phyloP scores from a whole-genome alignment of 1,140 invertebrate genomes.

The Sminthurides bifidus region DNA sequence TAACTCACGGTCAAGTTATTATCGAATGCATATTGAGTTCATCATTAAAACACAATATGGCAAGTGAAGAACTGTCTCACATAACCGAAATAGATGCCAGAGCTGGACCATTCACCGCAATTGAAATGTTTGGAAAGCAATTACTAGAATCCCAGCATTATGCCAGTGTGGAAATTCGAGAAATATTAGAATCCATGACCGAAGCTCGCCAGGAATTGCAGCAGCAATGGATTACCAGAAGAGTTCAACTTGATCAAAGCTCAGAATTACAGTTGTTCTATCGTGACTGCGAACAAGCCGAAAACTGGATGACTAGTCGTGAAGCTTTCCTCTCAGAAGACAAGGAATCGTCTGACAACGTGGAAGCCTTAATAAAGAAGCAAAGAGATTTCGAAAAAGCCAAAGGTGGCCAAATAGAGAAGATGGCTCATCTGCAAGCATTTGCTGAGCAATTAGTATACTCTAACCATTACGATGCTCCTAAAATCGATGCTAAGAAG shows the following conservation, averaged over 20 bases:
- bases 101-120: slow-evolving; percentile 91
- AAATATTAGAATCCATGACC: slow-evolving; percentile 84
- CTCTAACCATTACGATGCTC: slow-evolving; percentile 86
- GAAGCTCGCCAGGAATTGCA: slow-evolving; percentile 53
- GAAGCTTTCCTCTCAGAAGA: slow-evolving; percentile 90
- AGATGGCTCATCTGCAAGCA: slow-evolving; percentile 84
- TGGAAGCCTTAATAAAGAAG: slow-evolving; percentile 96
- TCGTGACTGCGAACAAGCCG: slow-evolving; percentile 91
- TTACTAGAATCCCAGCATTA: slow-evolving; percentile 90
- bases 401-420: slow-evolving; percentile 85
- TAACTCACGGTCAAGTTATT: neutral
- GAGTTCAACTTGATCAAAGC: slow-evolving; percentile 93
- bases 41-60: neutral
- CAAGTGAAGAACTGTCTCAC: no score
- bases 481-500: slow-evolving; percentile 79
- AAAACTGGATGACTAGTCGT: slow-evolving; percentile 97
- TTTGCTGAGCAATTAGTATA: slow-evolving; percentile 89
- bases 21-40: slow-evolving; percentile 29
- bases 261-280: slow-evolving; percentile 95
- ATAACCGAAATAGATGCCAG: slow-evolving; percentile 97
- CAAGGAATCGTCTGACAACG: slow-evolving; percentile 71
- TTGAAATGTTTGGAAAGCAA: slow-evolving; percentile 95
- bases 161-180: slow-evolving; percentile 87
- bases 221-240: slow-evolving; percentile 68
- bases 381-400: slow-evolving; percentile 99